phyloP scores from a whole-genome alignment of 2,113 vertebrate genomes.

The Promerops cafer region DNA sequence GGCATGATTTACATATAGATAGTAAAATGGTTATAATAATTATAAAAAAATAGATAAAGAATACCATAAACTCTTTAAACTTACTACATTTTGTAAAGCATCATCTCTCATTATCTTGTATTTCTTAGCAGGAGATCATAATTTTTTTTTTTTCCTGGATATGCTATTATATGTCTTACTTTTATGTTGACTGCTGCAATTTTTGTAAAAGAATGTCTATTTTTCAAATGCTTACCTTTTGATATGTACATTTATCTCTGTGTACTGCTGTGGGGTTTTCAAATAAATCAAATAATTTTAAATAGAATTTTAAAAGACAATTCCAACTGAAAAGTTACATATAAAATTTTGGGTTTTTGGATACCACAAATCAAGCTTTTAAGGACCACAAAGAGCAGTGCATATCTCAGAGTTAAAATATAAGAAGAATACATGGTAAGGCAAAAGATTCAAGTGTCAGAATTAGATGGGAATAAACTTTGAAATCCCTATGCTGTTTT shows the following conservation, averaged over 20 bases:
- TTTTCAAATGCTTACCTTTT: not conserved
- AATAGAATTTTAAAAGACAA: not conserved
- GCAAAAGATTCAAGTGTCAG: not conserved
- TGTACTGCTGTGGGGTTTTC: not conserved
- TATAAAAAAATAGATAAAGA: not conserved
- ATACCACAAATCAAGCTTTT: not conserved
- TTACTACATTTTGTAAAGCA: not conserved
- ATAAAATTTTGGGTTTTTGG: not conserved
- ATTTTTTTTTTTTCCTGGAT: not conserved
- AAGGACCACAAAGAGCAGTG: not conserved
- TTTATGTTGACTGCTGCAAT: not conserved
- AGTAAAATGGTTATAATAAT: not conserved
- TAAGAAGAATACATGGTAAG: not conserved
- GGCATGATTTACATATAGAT: not conserved
- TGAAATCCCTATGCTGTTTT: not conserved
- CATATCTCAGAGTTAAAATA: not conserved
- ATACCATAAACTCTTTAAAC: accelerated
- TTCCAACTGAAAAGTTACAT: not conserved
- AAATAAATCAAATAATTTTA: not conserved
- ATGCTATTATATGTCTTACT: not conserved
- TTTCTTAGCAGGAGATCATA: not conserved
- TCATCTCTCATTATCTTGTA: not conserved
- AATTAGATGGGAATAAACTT: not conserved
- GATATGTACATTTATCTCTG: not conserved
- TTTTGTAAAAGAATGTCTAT: not conserved